Percentiles rank a stretch among this genome's conserved stretches.
Evolutionary conservation across 1,140 invertebrate species (phyloP).

Genomic region (Listronotus bonariensis): DNA sequence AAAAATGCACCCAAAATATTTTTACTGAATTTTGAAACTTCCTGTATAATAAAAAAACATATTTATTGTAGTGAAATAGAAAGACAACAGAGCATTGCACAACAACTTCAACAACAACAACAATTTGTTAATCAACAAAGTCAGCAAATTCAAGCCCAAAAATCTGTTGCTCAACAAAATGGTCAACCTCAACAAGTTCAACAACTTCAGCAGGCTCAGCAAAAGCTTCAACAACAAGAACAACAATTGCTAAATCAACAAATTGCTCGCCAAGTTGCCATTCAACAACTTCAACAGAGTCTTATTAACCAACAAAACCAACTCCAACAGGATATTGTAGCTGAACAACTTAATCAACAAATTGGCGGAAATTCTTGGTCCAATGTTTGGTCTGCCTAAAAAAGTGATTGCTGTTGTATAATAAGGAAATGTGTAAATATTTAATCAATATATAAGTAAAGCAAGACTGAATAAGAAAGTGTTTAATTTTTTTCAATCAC

Average conservation of each 20-base stretch:
- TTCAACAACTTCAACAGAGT: conserved; percentile 14
- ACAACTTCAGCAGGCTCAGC: conserved; percentile 8
- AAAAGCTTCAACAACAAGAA: conserved; percentile 9
- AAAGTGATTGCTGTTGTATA: too few relatives aligned
- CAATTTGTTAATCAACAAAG: conserved; percentile 13
- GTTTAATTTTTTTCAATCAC: too few relatives aligned
- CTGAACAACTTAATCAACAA: too few relatives aligned
- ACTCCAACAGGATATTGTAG: not conserved
- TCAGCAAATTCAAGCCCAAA: conserved; percentile 4
- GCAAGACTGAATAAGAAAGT: too few relatives aligned
- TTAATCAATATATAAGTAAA: too few relatives aligned
- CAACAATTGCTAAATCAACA: conserved; percentile 4
- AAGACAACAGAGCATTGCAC: not conserved
- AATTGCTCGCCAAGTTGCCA: conserved; percentile 8
- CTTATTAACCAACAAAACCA: conserved; percentile 13
- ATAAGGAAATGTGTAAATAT: too few relatives aligned
- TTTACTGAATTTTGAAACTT: too few relatives aligned
- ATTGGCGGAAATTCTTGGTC: too few relatives aligned
- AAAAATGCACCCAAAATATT: not conserved
- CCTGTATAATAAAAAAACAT: too few relatives aligned
- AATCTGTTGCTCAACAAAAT: not conserved
- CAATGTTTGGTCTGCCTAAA: too few relatives aligned
- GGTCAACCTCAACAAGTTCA: not conserved
- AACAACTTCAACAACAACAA: conserved; percentile 11
- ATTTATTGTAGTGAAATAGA: conserved; percentile 8